Evolutionary conservation across 2,113 vertebrate species (phyloP), one percentile per base, ranked within the genome.

Genomic region (Pteropus alecto): DNA sequence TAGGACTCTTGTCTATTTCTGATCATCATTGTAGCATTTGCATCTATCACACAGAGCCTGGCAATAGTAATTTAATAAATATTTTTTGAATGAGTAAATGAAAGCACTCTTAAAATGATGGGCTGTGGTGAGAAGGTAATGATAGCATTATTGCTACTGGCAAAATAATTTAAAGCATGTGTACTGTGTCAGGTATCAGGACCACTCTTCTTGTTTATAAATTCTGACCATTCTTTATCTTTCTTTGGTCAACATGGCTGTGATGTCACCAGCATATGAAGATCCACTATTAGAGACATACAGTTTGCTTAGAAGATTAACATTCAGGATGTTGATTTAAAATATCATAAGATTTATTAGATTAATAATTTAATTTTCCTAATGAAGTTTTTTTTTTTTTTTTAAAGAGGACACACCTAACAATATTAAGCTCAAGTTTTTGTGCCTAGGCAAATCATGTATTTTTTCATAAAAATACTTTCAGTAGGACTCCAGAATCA

Each of bases 331-430:
- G 51, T 46, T 76, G 54, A 61, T 73, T 87, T 93, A 76, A 95
- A 94, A 90, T 76, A 97, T 38, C 61, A 0, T 12, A 76, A 85
- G 58, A 61, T 18, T 54, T 63, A 81, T 15, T 60, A 77, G 22
- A 63, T 76, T 70, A 58, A 85, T 71, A 63, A n/a, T 56, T 56
- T 58, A 84, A 88, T 90, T 77, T 91, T 61, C 18, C 7, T 21
- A 46, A 33, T 78, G 14, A 95, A 89, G 18, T 41, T 90, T 97
- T 60, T 89, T 97, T 60, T 26, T 48, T 90, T 89, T 93, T 92
- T 43, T 48, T 58, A 79, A 67, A 87, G 58, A 87, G 9, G 48
- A 15, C 6, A 51, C 4, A 33, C 33, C 56, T 71, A 77, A 87
- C 87, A 96, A 71, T 4, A 86, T n/a, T 82, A 88, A 86, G 14